Evolutionary conservation across 2,797 vertebrate genomes (phyloP), one percentile per base, ranked within the genome.

Genomic region (Megalops cyprinoides): DNA sequence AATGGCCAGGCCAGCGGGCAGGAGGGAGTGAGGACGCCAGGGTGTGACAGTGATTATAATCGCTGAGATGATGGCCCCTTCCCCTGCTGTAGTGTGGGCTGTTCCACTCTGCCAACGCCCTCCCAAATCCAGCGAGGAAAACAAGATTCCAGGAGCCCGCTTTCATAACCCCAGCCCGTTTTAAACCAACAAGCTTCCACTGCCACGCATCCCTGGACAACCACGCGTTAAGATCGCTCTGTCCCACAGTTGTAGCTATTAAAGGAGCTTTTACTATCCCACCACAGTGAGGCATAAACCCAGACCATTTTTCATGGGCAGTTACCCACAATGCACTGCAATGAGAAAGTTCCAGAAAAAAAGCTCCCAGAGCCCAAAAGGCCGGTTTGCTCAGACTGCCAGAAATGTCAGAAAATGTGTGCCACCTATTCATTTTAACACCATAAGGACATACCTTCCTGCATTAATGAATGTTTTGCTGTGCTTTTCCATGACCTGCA

Each of bases 181-280:
- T 86, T 83, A 84, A 82, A 87, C 85, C 87, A 92, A 90, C 89
- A 85, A 76, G 86, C 74, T 87, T 83, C 87, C 79, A 81, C 58
- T 81, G 83, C 81, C 76, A 56, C 55, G 14, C 60, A 76, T 83
- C 84, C 76, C 73, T 82, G 87, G 76, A 86, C 89, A 93, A 89
- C 83, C 91, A 94, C 10, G 89, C 85, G 80, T 85, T 82, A 91
- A 85, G 82, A 88, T 5, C 28, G 37, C 48, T 62, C 46, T 65
- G 42, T 20, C 49, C 77, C 14, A 49, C 62, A 14, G 58, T 1
- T 42, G 37, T 25, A 42, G 67, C 18, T 46, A 23, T 55, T 78
- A 6, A 65, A 10, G 31, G 62, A 58, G 49, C 53, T 58, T 42
- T 65, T 28, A 73, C 31, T 15, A 23, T 23, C 8, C 34, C 25